Conservation (phyloP, 2,113 vertebrate species). For the Heptranchias perlo region DNA sequence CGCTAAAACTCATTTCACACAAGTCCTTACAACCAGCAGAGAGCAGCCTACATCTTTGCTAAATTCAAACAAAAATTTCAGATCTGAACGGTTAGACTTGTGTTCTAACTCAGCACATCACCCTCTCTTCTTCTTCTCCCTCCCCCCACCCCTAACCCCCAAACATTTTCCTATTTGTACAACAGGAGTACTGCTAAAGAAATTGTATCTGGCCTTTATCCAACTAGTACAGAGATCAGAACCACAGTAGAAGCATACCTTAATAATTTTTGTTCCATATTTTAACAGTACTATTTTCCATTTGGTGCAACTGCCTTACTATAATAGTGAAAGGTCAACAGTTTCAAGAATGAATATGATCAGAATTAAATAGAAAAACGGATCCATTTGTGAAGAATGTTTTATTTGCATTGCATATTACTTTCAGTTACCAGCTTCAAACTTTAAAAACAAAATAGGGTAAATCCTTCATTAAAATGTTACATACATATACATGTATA, state of each 20-base stretch:
- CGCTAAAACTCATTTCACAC: neutral
- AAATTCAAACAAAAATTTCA: neutral
- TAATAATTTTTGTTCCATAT: neutral
- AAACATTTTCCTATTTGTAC: neutral
- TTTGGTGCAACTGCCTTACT: neutral
- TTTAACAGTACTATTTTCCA: neutral
- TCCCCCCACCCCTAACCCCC: too few species aligned
- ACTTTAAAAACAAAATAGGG: conserved; percentile 38
- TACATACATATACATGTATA: conserved; percentile 35
- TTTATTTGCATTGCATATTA: conserved; percentile 38
- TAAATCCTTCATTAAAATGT: conserved; percentile 38
- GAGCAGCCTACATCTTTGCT: neutral
- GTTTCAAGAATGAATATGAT: neutral
- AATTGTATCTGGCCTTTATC: neutral
- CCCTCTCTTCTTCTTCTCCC: neutral
- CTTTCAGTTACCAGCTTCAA: conserved; percentile 38
- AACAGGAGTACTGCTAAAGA: neutral
- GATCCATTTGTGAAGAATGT: conserved; percentile 32
- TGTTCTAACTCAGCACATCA: neutral
- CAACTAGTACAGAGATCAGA: neutral
- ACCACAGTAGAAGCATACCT: neutral
- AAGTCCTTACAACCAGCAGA: neutral
- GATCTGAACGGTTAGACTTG: neutral
- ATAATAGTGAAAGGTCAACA: neutral
- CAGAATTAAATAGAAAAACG: neutral